Conservation (phyloP, 2,797 vertebrate genomes). For the Sebastes oblongus region DNA sequence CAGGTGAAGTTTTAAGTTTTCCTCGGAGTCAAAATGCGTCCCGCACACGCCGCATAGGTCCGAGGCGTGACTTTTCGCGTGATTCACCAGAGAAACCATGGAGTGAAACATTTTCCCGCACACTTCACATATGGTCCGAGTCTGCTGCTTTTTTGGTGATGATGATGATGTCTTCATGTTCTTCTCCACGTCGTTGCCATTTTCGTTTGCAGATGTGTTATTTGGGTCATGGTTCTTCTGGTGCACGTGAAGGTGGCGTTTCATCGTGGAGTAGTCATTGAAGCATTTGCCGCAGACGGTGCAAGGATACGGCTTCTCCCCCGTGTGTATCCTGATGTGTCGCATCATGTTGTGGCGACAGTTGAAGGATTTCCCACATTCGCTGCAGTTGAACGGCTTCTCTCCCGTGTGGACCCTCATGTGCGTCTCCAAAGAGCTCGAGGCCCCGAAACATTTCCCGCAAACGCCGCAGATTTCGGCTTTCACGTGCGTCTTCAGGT, state of each 20-base stretch:
- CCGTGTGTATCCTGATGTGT: conserved; percentile 68
- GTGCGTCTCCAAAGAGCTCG: conserved; percentile 64
- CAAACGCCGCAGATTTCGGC: conserved; percentile 48
- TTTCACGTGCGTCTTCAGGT: conserved; percentile 53
- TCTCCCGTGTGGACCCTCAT: conserved; percentile 71
- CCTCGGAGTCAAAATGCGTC: neutral
- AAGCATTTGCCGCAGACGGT: conserved; percentile 63
- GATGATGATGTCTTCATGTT: fast-evolving
- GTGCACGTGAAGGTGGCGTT: conserved; percentile 46
- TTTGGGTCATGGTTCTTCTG: neutral
- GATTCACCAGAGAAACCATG: conserved; percentile 59
- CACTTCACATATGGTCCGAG: conserved; percentile 44
- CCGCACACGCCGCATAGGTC: conserved; percentile 45
- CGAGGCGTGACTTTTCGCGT: conserved; percentile 49
- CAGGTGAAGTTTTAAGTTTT: conserved; percentile 52
- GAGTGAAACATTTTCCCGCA: conserved; percentile 65
- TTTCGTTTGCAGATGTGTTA: fast-evolving
- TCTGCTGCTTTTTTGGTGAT: neutral
- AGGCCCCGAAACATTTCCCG: conserved; percentile 63
- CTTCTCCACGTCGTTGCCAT: fast-evolving
- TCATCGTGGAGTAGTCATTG: conserved; percentile 60
- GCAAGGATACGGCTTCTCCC: conserved; percentile 66
- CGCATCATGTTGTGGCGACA: conserved; percentile 68
- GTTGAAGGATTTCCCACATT: conserved; percentile 70
- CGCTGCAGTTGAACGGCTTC: conserved; percentile 65